Percentiles rank a stretch among this genome's conserved stretches.
These are phyloP conservation scores for Peromyscus eremicus DNA, from an alignment of 2,797 vertebrate genomes.

Conservation along the genomic window DNA sequence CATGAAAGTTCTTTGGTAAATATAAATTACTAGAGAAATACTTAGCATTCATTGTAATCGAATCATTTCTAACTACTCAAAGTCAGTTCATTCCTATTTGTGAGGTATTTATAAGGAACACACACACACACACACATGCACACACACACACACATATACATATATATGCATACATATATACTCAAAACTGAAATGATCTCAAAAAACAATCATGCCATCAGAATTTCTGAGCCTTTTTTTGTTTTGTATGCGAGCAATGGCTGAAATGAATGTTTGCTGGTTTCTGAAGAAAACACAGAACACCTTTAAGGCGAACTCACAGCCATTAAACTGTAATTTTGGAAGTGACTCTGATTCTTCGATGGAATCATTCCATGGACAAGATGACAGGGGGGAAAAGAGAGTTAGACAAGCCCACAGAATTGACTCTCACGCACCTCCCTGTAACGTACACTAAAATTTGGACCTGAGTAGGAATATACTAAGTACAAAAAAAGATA, in stretches of 20 bases:
- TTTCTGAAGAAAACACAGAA: slow-evolving; percentile 68
- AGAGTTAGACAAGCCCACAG: not conserved
- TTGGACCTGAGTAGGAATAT: not conserved
- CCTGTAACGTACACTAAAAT: not conserved
- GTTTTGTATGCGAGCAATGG: slow-evolving; percentile 69
- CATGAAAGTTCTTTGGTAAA: not conserved
- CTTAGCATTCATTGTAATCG: not conserved
- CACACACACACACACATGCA: not conserved
- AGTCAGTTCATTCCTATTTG: not conserved
- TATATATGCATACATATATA: not conserved
- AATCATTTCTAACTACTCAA: not conserved
- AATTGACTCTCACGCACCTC: not conserved
- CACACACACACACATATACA: no score
- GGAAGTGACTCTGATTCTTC: slow-evolving; percentile 33
- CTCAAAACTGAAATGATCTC: slow-evolving; percentile 28
- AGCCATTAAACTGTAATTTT: slow-evolving; percentile 59
- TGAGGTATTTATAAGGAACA: not conserved
- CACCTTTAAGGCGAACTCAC: slow-evolving; percentile 58
- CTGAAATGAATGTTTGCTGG: slow-evolving; percentile 64
- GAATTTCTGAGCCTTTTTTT: slow-evolving; percentile 64
- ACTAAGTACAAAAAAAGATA: not conserved
- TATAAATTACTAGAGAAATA: not conserved
- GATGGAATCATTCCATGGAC: not conserved
- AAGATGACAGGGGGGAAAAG: not conserved
- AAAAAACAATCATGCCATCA: slow-evolving; percentile 71